phyloP scores from a whole-genome alignment of 1,140 invertebrate species.

The Dermatophagoides farinae region DNA sequence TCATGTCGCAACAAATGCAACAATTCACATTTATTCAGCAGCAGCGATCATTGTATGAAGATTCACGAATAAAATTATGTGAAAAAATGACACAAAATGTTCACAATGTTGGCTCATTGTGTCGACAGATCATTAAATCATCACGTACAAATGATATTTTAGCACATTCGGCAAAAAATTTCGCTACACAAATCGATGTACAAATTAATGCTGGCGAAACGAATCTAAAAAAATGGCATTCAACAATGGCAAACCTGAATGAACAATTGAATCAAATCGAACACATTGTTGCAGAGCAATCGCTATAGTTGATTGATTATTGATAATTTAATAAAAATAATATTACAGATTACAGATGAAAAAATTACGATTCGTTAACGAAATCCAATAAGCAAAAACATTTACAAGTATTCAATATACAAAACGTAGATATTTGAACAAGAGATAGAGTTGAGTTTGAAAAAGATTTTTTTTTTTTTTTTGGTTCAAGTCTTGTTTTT shows the following conservation, averaged over 20 bases:
- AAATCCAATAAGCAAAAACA: not conserved
- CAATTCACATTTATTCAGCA: not conserved
- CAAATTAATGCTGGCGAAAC: not conserved
- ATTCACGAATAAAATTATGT: constrained; percentile 4
- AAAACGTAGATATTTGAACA: too few relatives aligned
- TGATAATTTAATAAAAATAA: not conserved
- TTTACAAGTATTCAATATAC: not conserved
- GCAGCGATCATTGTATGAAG: not conserved
- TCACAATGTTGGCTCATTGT: not conserved
- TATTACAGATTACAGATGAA: not conserved
- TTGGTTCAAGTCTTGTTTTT: not conserved
- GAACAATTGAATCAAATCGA: constrained; percentile 5
- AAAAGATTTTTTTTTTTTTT: too few relatives aligned
- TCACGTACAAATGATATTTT: not conserved
- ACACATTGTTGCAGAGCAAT: not conserved
- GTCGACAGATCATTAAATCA: not conserved
- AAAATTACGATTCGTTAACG: not conserved
- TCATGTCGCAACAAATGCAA: not conserved
- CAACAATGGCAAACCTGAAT: not conserved
- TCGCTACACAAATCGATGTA: not conserved
- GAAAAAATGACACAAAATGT: constrained; percentile 4
- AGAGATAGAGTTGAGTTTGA: not conserved
- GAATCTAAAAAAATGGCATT: not conserved
- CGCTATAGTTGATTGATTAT: not conserved
- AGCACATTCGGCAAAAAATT: not conserved